Conservation (phyloP, 1,140 invertebrate genomes). For the Hyles euphorbiae region DNA sequence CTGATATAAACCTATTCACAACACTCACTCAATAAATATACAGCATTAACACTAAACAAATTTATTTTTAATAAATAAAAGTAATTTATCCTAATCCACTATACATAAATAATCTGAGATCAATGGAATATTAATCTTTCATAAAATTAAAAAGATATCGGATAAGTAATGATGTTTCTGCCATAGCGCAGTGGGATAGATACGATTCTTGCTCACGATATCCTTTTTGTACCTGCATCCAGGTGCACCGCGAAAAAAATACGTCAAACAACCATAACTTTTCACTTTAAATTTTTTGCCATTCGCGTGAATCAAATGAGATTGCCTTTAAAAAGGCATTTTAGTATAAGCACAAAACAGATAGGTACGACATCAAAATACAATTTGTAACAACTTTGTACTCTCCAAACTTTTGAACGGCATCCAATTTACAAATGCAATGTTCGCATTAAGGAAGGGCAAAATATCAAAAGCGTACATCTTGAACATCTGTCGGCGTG, state of each 20-base stretch:
- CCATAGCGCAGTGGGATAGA: not conserved
- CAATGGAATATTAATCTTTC: conserved; percentile 52
- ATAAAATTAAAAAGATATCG: not conserved
- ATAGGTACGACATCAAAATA: too few species aligned
- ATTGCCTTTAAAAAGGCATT: too few species aligned
- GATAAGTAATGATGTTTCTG: not conserved
- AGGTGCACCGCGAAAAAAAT: conserved; percentile 53
- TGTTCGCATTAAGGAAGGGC: not conserved
- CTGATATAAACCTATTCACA: conserved; percentile 7
- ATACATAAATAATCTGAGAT: conserved; percentile 71
- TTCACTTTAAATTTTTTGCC: too few species aligned
- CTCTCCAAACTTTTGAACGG: not conserved
- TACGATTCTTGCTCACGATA: too few species aligned
- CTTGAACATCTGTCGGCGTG: conserved; percentile 70
- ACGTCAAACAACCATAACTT: too few species aligned
- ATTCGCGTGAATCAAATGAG: too few species aligned
- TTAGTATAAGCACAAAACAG: too few species aligned
- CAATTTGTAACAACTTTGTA: not conserved
- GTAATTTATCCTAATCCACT: conserved; percentile 41
- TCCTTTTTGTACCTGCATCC: conserved; percentile 23
- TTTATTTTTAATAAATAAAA: conserved; percentile 54
- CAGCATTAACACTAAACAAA: conserved; percentile 26
- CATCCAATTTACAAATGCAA: not conserved
- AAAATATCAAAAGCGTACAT: conserved; percentile 55
- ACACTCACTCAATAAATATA: not conserved